Evolutionary conservation across 2,797 vertebrate genomes (phyloP).

Genomic region (Chaetophractus vellerosus): DNA sequence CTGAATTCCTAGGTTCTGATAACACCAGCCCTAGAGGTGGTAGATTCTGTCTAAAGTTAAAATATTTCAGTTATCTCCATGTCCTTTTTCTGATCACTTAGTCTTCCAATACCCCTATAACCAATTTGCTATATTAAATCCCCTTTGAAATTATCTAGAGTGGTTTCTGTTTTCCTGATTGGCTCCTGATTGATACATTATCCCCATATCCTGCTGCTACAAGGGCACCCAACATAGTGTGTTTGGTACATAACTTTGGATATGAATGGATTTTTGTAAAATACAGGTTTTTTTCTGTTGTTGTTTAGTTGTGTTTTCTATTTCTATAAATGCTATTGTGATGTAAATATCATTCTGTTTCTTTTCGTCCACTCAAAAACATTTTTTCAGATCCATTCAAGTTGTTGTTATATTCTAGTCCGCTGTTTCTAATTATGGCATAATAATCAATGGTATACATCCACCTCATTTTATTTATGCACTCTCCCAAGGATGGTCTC

Average conservation of each 20-base stretch:
- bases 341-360: not conserved
- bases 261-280: not conserved
- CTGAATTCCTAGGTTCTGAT: not conserved
- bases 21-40: not conserved
- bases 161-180: not conserved
- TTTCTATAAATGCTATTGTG: not conserved
- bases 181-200: not conserved
- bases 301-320: not conserved
- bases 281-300: not conserved
- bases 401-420: not conserved
- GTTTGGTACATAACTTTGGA: not conserved
- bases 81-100: not conserved
- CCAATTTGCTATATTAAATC: not conserved
- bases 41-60: not conserved
- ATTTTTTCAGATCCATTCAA: not conserved
- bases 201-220: not conserved
- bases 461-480: not conserved
- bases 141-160: not conserved
- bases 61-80: not conserved
- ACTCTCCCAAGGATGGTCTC: not conserved
- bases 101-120: not conserved
- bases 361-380: conserved; percentile 9
- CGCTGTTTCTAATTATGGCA: not conserved
- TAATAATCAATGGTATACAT: not conserved
- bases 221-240: not conserved